phyloP scores from a whole-genome alignment of 2,888 invertebrate genomes.

The Tyria jacobaeae region DNA sequence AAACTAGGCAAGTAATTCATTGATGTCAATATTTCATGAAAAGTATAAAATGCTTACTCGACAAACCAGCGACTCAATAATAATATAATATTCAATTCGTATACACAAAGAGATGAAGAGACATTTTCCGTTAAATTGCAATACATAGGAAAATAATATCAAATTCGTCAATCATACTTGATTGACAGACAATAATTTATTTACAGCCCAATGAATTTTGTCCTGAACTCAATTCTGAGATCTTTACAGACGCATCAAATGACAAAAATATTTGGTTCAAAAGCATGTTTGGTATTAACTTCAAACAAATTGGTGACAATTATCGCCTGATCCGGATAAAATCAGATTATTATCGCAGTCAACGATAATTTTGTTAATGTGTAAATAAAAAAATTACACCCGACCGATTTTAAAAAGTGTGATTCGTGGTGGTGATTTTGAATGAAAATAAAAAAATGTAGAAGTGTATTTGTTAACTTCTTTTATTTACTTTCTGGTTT shows the following conservation, averaged over 20 bases:
- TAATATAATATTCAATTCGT: neutral
- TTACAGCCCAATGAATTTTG: constrained; percentile 6
- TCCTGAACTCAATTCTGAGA: constrained; percentile 4
- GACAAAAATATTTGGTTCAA: constrained; percentile 27
- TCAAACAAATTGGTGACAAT: constrained; percentile 41
- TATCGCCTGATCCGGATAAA: constrained; percentile 45
- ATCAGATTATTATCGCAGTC: constrained; percentile 44
- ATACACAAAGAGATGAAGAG: neutral
- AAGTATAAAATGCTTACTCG: no score
- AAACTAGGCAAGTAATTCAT: no score
- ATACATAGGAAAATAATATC: neutral
- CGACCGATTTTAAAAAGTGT: no score
- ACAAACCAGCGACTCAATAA: no score
- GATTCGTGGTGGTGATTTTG: no score
- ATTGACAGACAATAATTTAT: constrained; percentile 16
- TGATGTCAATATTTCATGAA: no score
- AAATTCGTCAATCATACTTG: constrained; percentile 2
- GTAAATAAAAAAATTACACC: no score
- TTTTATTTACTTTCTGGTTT: no score
- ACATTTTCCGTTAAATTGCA: neutral
- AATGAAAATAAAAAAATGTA: no score
- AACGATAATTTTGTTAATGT: constrained; percentile 33
- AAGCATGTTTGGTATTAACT: constrained; percentile 28
- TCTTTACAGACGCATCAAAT: neutral
- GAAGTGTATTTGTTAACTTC: no score